These are phyloP conservation scores for Prionace glauca DNA, from an alignment of 2,797 vertebrate species.

Conservation along the genomic window DNA sequence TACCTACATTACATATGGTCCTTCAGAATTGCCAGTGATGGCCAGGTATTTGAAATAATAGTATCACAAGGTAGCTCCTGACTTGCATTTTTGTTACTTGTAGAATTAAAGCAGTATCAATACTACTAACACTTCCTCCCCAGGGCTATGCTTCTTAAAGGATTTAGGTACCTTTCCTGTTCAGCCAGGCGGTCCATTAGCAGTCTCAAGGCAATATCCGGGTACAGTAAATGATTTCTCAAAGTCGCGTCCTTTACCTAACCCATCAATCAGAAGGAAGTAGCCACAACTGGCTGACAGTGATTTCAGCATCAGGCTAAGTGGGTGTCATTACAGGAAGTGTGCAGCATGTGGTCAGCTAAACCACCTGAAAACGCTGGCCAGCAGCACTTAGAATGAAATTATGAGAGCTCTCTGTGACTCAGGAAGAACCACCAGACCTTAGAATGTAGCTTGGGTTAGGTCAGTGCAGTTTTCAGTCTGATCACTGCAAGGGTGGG, in stretches of 20 bases:
- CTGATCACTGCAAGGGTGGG: background rate
- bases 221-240: constrained; percentile 1
- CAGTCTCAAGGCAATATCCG: background rate
- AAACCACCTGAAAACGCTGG: background rate
- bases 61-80: background rate
- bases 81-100: background rate
- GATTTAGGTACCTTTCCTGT: constrained; percentile 9
- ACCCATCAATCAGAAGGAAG: constrained; percentile 10
- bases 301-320: background rate
- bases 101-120: background rate
- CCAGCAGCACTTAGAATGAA: background rate
- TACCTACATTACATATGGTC: background rate
- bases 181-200: background rate
- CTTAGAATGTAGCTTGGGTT: background rate
- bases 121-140: background rate
- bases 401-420: background rate
- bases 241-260: constrained; percentile 22
- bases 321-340: background rate
- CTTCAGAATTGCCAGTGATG: background rate
- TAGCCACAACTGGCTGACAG: background rate
- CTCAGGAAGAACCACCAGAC: background rate
- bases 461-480: background rate
- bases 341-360: background rate
- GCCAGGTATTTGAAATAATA: background rate
- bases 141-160: background rate